Conservation (phyloP, 2,888 invertebrate genomes). For the Apodemia zela region DNA sequence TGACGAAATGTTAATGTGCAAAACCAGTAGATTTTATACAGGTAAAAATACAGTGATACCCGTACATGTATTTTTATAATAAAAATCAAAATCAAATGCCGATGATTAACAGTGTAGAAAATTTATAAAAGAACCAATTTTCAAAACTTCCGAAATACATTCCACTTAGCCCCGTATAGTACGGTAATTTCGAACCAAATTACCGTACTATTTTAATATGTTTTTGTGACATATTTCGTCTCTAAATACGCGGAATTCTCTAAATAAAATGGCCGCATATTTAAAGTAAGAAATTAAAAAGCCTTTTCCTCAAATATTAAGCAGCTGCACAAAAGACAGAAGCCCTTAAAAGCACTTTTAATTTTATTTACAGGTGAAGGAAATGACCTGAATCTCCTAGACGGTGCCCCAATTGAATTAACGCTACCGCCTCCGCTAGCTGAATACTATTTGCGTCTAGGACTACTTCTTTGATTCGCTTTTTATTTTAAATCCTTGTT, state of each 20-base stretch:
- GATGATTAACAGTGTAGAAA: too few species aligned
- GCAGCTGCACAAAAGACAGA: conserved; percentile 1
- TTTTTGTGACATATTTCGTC: too few species aligned
- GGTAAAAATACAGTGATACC: too few species aligned
- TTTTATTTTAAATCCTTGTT: conserved; percentile 32
- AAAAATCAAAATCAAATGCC: too few species aligned
- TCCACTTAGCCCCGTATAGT: too few species aligned
- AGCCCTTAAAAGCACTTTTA: conserved; percentile 25
- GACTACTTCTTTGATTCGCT: conserved; percentile 28
- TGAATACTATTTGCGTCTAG: conserved; percentile 44
- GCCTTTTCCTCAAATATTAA: background rate
- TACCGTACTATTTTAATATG: too few species aligned
- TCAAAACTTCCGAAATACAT: too few species aligned
- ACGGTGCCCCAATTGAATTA: conserved; percentile 49
- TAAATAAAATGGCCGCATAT: background rate
- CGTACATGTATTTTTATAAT: too few species aligned
- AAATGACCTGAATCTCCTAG: conserved; percentile 49
- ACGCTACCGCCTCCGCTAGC: conserved; percentile 34
- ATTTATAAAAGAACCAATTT: too few species aligned
- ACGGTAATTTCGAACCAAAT: too few species aligned
- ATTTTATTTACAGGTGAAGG: conserved; percentile 47
- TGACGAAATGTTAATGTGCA: too few species aligned
- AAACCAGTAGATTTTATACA: too few species aligned
- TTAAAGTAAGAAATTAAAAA: background rate
- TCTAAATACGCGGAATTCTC: background rate